A percentile compares a stretch with the other conserved stretches of the same genome.
These are phyloP conservation scores for Eugnorisma glareosa DNA, from an alignment of 2,888 invertebrate species.

Conservation along the genomic window DNA sequence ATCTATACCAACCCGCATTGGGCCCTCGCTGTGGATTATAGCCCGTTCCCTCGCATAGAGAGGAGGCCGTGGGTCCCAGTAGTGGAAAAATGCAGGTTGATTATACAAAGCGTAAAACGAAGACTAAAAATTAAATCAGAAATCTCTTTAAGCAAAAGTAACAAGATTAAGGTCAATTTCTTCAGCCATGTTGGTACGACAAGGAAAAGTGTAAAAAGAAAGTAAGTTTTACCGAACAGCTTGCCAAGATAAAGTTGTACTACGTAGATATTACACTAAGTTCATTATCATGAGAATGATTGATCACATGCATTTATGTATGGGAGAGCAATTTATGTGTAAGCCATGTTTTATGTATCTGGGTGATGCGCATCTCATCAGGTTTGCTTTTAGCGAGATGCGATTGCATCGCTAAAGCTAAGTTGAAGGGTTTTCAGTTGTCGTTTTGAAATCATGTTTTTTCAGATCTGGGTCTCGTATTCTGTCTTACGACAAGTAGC, in stretches of 20 bases:
- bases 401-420: background rate
- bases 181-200: background rate
- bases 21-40: too few species aligned
- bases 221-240: background rate
- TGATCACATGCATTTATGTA: constrained; percentile 59
- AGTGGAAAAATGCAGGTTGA: too few species aligned
- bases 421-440: background rate
- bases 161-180: background rate
- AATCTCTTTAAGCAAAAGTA: background rate
- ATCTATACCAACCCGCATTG: too few species aligned
- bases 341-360: constrained; percentile 58
- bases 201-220: background rate
- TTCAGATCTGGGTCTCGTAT: background rate
- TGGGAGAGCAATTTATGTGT: constrained; percentile 37
- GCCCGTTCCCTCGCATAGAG: too few species aligned
- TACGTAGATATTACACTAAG: constrained; percentile 20
- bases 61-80: too few species aligned
- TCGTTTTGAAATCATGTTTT: background rate
- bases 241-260: constrained; percentile 1
- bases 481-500: too few species aligned
- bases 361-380: constrained; percentile 42
- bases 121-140: too few species aligned
- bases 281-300: constrained; percentile 53
- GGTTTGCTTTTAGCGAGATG: constrained; percentile 24
- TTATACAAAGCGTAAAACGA: too few species aligned